These are phyloP conservation scores for Sarcophaga rosellei DNA, from an alignment of 2,888 invertebrate genomes.

Conservation along the genomic window DNA sequence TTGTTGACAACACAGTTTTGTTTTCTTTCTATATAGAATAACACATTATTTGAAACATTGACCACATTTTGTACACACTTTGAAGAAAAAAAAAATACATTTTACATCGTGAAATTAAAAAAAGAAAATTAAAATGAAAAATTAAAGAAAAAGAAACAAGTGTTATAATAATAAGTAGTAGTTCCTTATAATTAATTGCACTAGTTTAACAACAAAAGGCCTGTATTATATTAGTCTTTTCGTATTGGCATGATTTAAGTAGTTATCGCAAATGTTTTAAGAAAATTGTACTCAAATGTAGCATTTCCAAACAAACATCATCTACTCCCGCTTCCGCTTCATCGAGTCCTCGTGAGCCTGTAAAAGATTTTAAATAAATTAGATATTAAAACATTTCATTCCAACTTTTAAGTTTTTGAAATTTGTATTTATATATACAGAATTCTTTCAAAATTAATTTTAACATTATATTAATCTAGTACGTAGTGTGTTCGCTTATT, in stretches of 20 bases:
- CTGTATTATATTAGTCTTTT: constrained; percentile 61
- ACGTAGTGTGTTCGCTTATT: too few relatives aligned
- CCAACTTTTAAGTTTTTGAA: too few relatives aligned
- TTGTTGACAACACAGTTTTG: background rate
- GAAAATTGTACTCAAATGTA: constrained; percentile 31
- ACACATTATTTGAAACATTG: constrained; percentile 22
- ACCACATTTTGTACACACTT: constrained; percentile 50
- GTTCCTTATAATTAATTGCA: constrained; percentile 54
- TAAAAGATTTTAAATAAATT: background rate
- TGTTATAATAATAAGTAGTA: constrained; percentile 25
- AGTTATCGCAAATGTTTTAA: constrained; percentile 48
- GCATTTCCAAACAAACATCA: background rate
- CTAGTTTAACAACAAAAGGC: constrained; percentile 54
- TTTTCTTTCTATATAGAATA: constrained; percentile 12
- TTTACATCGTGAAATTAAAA: background rate
- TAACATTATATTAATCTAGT: too few relatives aligned
- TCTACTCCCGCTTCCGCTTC: constrained; percentile 67
- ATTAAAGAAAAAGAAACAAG: background rate
- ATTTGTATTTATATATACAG: too few relatives aligned
- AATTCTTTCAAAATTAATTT: too few relatives aligned
- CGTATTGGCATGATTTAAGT: constrained; percentile 68
- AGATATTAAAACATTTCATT: background rate
- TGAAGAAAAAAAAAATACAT: constrained; percentile 36
- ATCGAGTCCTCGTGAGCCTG: constrained; percentile 68
- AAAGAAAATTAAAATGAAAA: constrained; percentile 25